A percentile compares a stretch with the other conserved stretches of the same genome.
phyloP scores from a whole-genome alignment of 2,113 vertebrate species.

The Harpagus bidentatus region DNA sequence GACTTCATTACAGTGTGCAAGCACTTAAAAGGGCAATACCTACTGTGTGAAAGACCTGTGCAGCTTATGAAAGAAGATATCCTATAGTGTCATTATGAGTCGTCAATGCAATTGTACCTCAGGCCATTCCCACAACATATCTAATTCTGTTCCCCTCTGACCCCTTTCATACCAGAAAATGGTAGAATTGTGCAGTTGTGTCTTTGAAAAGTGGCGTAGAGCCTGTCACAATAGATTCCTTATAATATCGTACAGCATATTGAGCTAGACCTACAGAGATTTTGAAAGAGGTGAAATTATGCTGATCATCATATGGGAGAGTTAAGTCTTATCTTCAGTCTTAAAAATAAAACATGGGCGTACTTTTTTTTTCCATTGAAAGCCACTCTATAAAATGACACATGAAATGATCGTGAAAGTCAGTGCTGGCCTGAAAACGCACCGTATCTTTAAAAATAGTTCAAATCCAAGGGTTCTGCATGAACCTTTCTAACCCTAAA shows the following conservation, averaged over 20 bases:
- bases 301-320: not conserved
- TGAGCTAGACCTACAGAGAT: not conserved
- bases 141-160: slow-evolving; percentile 18
- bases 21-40: slow-evolving; percentile 1
- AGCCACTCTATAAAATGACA: not conserved
- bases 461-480: not conserved
- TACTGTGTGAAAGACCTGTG: not conserved
- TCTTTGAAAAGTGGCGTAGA: slow-evolving; percentile 23
- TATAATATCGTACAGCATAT: not conserved
- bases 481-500: not conserved
- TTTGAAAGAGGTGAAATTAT: not conserved
- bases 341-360: not conserved
- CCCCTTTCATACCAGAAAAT: slow-evolving; percentile 13
- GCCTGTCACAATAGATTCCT: not conserved
- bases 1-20: slow-evolving; percentile 25
- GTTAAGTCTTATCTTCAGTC: not conserved
- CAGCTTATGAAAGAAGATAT: not conserved
- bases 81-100: not conserved
- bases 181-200: not conserved
- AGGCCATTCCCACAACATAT: slow-evolving; percentile 52
- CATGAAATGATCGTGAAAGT: not conserved
- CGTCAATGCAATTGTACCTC: not conserved
- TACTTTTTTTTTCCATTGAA: not conserved
- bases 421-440: not conserved
- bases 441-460: not conserved